A percentile compares a stretch with the other conserved stretches of the same genome.
phyloP scores from a whole-genome alignment of 2,113 vertebrate genomes.

The Alethe diademata region DNA sequence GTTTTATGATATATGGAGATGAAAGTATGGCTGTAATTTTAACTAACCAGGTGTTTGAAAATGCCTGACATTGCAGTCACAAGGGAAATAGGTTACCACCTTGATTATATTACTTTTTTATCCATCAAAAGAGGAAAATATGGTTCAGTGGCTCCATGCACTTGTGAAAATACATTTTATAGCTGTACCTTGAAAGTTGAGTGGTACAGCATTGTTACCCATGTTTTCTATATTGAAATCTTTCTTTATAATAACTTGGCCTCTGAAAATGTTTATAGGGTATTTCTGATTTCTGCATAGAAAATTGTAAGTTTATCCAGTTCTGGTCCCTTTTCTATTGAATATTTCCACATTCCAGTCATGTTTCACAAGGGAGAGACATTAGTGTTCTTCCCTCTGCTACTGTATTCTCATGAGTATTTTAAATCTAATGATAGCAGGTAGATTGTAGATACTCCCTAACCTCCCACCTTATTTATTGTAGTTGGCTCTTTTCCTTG shows the following conservation, averaged over 20 bases:
- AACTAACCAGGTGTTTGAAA: not conserved
- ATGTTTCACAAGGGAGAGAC: conserved; percentile 1
- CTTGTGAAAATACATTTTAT: not conserved
- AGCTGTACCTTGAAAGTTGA: not conserved
- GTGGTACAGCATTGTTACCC: not conserved
- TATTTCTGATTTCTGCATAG: not conserved
- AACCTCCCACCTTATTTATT: conserved; percentile 49
- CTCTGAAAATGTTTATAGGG: not conserved
- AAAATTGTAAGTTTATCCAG: not conserved
- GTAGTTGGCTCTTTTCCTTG: conserved; percentile 35
- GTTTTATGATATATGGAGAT: not conserved
- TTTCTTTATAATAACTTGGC: not conserved
- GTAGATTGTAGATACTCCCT: conserved; percentile 31
- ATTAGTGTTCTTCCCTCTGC: not conserved
- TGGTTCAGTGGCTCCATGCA: not conserved
- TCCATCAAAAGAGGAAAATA: not conserved
- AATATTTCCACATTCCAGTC: conserved; percentile 19
- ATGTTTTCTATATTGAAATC: not conserved
- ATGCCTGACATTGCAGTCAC: not conserved
- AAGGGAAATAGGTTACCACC: not conserved
- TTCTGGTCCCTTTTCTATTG: conserved; percentile 12
- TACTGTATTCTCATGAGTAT: not conserved
- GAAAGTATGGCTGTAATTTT: not conserved
- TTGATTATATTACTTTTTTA: not conserved
- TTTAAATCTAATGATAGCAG: conserved; percentile 46